Evolutionary conservation across 2,888 invertebrate genomes (phyloP), one percentile per base, ranked within the genome.

Genomic region (Apamea epomidion): DNA sequence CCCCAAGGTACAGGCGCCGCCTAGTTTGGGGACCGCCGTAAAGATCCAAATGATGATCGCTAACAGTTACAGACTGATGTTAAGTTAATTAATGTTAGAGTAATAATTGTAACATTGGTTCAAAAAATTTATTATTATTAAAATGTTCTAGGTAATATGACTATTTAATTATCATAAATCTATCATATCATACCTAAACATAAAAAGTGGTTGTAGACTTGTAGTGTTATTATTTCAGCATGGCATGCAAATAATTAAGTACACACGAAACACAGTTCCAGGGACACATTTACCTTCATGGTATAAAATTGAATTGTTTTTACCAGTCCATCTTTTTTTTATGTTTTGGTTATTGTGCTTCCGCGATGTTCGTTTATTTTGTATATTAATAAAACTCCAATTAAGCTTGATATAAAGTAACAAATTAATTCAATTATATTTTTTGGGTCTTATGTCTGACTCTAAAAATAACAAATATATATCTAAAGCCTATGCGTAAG

Each of bases 301-400:
- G 1, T 51, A 62, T 42, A 29, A 62, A 72, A 64, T 45, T 45
- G 0, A 25, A 32, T 10, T 60, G 16, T 69, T 69, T 18, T n/a
- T 37, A 14, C 2, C 60, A 62, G 32, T 25, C 68, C 54, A 62
- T 78, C 21, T 32, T 16, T 0, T 76, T 48, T 42, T 65, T 60
- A 42, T 21, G 7, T 42, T 64, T 69, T 54, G 3, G n/a, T 54
- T 77, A 45, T 54, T n/a, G 25, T 60, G 48, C 48, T 81, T 84
- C 80, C 80, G 81, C 62, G 48, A 51, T 81, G 42, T 79, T 70
- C 29, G 54, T 84, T 68, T n/a, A n/a, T n/a, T n/a, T n/a, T 84
- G 2, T 81, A 62, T 81, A 78, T 60, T 18, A 65, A 58, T 80
- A 25, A 65, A 80, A 76, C 14, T 62, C 16, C 51, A 72, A 82